Percentiles rank a stretch among this genome's conserved stretches.
Conservation (phyloP, 2,113 vertebrate species). For the Anoura caudifer region DNA sequence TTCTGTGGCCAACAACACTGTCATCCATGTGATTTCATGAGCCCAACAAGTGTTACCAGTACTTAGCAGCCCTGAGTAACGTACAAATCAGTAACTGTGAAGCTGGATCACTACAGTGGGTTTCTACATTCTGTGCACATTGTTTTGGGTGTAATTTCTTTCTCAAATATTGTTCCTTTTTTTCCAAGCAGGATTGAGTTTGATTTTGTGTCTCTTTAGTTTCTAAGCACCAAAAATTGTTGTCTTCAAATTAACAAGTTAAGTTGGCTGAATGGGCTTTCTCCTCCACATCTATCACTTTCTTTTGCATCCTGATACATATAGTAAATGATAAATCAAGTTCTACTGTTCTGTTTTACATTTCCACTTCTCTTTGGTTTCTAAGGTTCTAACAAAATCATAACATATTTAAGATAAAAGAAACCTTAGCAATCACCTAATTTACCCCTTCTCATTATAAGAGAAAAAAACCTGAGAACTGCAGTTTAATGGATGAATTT, state of each 20-base stretch:
- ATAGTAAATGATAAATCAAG: not conserved
- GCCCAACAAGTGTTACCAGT: not conserved
- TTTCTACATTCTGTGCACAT: not conserved
- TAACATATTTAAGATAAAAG: not conserved
- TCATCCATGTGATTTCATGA: not conserved
- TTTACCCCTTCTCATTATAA: not conserved
- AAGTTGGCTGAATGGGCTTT: not conserved
- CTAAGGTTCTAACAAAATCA: not conserved
- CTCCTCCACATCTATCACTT: not conserved
- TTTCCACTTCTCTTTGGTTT: slow-evolving; percentile 18
- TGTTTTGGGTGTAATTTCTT: not conserved
- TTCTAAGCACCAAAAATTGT: not conserved
- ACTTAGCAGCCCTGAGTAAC: not conserved
- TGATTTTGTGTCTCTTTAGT: not conserved
- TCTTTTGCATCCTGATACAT: not conserved
- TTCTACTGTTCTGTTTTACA: not conserved
- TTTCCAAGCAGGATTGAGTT: not conserved
- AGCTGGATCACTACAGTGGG: not conserved
- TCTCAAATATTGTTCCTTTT: not conserved
- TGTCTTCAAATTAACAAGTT: not conserved
- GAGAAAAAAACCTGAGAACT: not conserved
- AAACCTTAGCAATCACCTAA: slow-evolving; percentile 1
- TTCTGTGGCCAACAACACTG: not conserved
- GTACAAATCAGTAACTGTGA: not conserved
- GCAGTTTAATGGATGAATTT: not conserved